These are phyloP conservation scores for Alcedo atthis DNA, from an alignment of 2,797 vertebrate genomes.

Conservation along the genomic window DNA sequence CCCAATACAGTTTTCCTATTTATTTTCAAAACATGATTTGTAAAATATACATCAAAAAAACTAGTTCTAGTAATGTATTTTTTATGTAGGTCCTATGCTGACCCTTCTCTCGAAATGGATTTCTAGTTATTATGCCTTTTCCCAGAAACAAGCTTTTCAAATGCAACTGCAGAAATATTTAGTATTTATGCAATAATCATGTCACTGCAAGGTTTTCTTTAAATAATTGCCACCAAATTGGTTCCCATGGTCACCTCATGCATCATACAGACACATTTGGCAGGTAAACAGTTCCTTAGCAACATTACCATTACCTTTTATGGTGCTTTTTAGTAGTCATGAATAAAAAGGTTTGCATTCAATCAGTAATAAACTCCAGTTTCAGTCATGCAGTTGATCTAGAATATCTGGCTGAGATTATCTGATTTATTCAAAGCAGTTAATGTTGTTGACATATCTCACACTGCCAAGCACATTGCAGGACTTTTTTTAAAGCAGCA, in stretches of 20 bases:
- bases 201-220: conserved; percentile 13
- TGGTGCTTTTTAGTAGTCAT: background rate
- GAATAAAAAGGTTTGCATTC: conserved; percentile 23
- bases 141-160: conserved; percentile 22
- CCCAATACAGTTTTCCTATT: background rate
- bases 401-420: conserved; percentile 30
- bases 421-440: conserved; percentile 26
- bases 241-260: conserved; percentile 68
- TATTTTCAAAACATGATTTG: background rate
- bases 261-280: conserved; percentile 22
- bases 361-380: background rate
- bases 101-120: conserved; percentile 7
- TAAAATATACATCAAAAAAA: conserved; percentile 27
- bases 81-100: conserved; percentile 7
- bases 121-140: conserved; percentile 10
- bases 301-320: conserved; percentile 39
- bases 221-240: conserved; percentile 42
- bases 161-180: conserved; percentile 15
- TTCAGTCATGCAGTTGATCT: conserved; percentile 5
- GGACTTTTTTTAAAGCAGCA: background rate
- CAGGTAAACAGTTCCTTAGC: conserved; percentile 59
- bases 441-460: background rate
- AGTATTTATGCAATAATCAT: background rate
- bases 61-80: background rate
- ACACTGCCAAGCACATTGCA: background rate